These are phyloP conservation scores for Fragum whitleyi DNA, from an alignment of 2,888 invertebrate genomes.

Conservation along the genomic window DNA sequence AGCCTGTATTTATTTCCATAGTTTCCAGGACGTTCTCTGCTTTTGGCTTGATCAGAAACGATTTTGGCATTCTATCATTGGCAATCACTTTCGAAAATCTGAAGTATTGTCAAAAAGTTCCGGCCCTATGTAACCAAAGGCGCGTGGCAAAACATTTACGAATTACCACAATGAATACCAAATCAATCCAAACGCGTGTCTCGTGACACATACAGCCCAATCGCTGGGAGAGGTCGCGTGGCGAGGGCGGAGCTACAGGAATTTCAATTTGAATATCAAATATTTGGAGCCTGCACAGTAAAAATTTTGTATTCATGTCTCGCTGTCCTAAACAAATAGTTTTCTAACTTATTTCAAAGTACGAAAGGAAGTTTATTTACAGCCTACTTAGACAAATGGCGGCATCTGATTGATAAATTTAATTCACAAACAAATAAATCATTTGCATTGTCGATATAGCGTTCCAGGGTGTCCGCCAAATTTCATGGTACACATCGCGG, in stretches of 20 bases:
- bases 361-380: constrained; percentile 19
- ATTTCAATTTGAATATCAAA: constrained; percentile 23
- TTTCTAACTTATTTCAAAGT: neutral
- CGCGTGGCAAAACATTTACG: constrained; percentile 35
- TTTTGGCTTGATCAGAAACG: constrained; percentile 54
- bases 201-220: constrained; percentile 33
- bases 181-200: constrained; percentile 19
- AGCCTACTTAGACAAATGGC: neutral
- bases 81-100: neutral
- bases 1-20: neutral
- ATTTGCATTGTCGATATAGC: neutral
- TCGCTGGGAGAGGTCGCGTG: constrained; percentile 26
- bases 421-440: neutral
- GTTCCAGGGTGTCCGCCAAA: neutral
- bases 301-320: neutral
- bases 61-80: constrained; percentile 52
- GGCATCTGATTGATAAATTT: neutral
- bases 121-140: constrained; percentile 30
- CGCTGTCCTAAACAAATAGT: neutral
- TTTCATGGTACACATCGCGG: neutral
- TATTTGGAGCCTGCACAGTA: neutral
- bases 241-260: constrained; percentile 31
- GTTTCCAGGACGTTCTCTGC: constrained; percentile 32
- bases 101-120: neutral
- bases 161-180: constrained; percentile 13